Evolutionary conservation across 2,888 invertebrate genomes (phyloP).

Genomic region (Sturmia bella): DNA sequence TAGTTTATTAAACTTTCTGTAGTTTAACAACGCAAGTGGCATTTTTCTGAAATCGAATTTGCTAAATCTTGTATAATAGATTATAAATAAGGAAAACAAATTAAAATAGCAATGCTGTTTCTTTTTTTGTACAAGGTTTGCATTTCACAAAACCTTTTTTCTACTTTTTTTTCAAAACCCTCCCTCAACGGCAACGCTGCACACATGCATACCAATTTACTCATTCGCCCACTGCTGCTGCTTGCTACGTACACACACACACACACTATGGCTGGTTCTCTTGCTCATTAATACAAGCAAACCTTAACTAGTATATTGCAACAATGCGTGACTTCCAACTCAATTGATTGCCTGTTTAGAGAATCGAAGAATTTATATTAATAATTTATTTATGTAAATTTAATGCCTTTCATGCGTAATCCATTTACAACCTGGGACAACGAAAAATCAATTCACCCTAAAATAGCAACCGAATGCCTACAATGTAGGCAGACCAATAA

Average conservation of each 20-base stretch:
- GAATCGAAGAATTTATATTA: not conserved
- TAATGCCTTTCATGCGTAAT: not conserved
- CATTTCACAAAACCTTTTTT: too few species aligned
- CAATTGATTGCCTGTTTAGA: not conserved
- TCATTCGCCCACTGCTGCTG: not conserved
- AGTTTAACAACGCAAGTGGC: too few species aligned
- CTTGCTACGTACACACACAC: not conserved
- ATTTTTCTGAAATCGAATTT: too few species aligned
- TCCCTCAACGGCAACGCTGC: constrained; percentile 9
- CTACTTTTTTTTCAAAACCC: not conserved
- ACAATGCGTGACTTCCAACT: constrained; percentile 31
- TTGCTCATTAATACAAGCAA: constrained; percentile 1
- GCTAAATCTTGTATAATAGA: too few species aligned
- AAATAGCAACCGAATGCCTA: not conserved
- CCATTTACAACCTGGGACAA: constrained; percentile 38
- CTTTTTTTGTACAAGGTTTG: too few species aligned
- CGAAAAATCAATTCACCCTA: constrained; percentile 10
- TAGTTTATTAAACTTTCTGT: too few species aligned
- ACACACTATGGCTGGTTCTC: not conserved
- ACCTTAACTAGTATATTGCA: constrained; percentile 13
- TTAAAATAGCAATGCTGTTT: too few species aligned
- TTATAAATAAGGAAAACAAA: too few species aligned
- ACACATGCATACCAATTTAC: not conserved
- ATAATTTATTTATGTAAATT: not conserved
- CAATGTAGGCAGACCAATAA: not conserved